phyloP scores from a whole-genome alignment of 2,797 vertebrate genomes.

The Megalops cyprinoides region DNA sequence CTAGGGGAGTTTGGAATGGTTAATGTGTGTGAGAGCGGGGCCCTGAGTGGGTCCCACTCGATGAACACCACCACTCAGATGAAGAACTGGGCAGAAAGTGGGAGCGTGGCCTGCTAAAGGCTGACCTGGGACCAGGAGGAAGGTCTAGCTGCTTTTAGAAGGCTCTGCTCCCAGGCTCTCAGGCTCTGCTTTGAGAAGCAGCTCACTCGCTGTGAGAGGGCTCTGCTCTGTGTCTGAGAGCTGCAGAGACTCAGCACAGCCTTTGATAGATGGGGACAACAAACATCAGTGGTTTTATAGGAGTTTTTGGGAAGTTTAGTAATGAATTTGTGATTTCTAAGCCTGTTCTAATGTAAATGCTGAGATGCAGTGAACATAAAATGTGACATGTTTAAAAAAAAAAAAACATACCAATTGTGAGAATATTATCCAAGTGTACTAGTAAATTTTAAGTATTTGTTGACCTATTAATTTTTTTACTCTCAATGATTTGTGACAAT shows the following conservation, averaged over 20 bases:
- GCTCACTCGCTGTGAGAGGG: not conserved
- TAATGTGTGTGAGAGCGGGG: constrained; percentile 24
- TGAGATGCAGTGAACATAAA: not conserved
- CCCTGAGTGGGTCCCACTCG: constrained; percentile 33
- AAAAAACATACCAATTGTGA: not conserved
- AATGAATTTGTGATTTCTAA: not conserved
- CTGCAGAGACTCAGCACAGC: not conserved
- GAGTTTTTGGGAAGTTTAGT: not conserved
- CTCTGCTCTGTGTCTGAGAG: not conserved
- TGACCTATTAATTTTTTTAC: constrained; percentile 2
- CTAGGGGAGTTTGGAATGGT: not conserved
- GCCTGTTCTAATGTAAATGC: not conserved
- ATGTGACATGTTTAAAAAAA: not conserved
- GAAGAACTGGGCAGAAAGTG: not conserved
- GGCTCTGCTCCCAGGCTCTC: too few relatives aligned
- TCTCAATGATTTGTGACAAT: not conserved
- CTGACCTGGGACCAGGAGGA: too few relatives aligned
- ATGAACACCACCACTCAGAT: not conserved
- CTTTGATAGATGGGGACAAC: not conserved
- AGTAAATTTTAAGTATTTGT: not conserved
- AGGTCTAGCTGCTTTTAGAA: too few relatives aligned
- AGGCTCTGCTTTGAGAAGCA: not conserved
- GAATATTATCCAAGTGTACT: not conserved
- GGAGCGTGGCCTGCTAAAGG: not conserved
- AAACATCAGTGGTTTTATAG: not conserved